Percentiles rank a stretch among this genome's conserved stretches.
These are phyloP conservation scores for Anableps anableps DNA, from an alignment of 2,797 vertebrate species.

Conservation along the genomic window DNA sequence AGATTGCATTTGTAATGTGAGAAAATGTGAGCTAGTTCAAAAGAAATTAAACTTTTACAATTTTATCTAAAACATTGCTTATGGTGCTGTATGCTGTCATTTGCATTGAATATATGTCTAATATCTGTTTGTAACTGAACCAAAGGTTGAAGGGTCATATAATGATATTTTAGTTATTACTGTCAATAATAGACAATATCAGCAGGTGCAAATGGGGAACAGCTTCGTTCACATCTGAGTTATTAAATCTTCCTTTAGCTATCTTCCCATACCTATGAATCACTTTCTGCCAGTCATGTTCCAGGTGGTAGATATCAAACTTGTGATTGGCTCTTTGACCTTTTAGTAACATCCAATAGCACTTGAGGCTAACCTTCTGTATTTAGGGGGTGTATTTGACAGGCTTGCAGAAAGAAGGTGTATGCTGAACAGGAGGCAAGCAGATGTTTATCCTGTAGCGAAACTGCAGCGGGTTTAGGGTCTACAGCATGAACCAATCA, in stretches of 20 bases:
- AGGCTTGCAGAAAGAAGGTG: conserved; percentile 42
- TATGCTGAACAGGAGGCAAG: conserved; percentile 57
- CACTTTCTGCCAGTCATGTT: conserved; percentile 49
- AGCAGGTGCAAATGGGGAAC: conserved; percentile 11
- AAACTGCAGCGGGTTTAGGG: conserved; percentile 30
- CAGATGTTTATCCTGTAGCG: conserved; percentile 67
- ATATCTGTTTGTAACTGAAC: conserved; percentile 20
- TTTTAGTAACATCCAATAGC: conserved; percentile 58
- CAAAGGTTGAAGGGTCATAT: background rate
- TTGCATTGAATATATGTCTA: background rate
- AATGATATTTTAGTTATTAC: conserved; percentile 23
- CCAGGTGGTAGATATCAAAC: conserved; percentile 36
- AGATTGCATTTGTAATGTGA: too few relatives aligned
- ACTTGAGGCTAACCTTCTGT: conserved; percentile 44
- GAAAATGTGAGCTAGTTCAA: too few relatives aligned
- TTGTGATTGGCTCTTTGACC: conserved; percentile 67
- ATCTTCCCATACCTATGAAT: conserved; percentile 30
- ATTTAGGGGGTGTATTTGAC: conserved; percentile 46
- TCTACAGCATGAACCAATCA: conserved; percentile 43
- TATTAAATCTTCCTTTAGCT: conserved; percentile 50
- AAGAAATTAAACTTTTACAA: too few relatives aligned
- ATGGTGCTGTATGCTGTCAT: conserved; percentile 5
- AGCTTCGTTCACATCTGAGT: conserved; percentile 25
- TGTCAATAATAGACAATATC: conserved; percentile 19
- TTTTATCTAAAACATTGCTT: conserved; percentile 13